Percentiles rank a stretch among this genome's conserved stretches.
Conservation (phyloP, 2,113 vertebrate genomes). For the Beaufortia kweichowensis region DNA sequence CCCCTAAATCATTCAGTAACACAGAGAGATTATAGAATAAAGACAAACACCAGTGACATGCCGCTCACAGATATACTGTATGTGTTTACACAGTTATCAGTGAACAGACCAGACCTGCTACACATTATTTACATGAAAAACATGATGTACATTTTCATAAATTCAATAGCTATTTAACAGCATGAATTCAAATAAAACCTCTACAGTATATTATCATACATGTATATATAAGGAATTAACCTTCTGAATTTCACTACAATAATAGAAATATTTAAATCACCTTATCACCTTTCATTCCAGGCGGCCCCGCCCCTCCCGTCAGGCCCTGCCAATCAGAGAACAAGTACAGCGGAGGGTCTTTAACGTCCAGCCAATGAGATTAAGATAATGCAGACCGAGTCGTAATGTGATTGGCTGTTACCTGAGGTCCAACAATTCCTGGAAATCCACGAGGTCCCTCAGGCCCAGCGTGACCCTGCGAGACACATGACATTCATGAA, state of each 20-base stretch:
- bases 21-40: conserved; percentile 74
- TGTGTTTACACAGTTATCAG: no score
- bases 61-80: no score
- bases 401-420: conserved; percentile 60
- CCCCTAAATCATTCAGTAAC: conserved; percentile 82
- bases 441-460: conserved; percentile 79
- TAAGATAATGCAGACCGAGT: not conserved
- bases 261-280: conserved; percentile 99
- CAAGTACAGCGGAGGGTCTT: conserved; percentile 21
- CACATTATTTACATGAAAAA: no score
- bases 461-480: conserved; percentile 82
- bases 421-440: conserved; percentile 87
- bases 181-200: no score
- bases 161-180: no score
- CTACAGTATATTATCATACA: no score
- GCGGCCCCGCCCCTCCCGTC: conserved; percentile 83
- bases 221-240: no score
- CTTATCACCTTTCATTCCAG: conserved; percentile 99
- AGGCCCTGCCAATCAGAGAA: conserved; percentile 80
- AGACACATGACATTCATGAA: not conserved
- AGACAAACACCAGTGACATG: conserved; percentile 31
- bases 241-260: conserved; percentile 71
- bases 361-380: conserved; percentile 14
- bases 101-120: no score
- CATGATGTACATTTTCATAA: no score